Evolutionary conservation across 2,888 invertebrate genomes (phyloP).

Genomic region (Micoletzkya japonica): DNA sequence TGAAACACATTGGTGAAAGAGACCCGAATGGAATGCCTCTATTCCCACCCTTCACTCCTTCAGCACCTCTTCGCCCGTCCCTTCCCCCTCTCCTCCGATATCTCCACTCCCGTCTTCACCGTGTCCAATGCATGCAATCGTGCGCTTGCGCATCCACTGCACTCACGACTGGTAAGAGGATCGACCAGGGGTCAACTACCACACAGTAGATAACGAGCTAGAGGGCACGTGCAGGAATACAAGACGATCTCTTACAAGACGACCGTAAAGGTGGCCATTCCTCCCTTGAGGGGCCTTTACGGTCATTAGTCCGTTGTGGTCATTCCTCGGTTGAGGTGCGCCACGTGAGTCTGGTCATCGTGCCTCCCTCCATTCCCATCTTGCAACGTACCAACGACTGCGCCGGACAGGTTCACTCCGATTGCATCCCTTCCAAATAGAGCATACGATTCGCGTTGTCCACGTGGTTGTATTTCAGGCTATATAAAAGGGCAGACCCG

Average conservation of each 20-base stretch:
- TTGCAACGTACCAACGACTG: constrained; percentile 4
- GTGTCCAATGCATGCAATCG: constrained; percentile 6
- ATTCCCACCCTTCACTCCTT: background rate
- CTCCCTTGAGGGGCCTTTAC: no score
- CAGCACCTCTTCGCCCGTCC: constrained; percentile 7
- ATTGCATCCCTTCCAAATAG: background rate
- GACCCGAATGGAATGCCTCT: background rate
- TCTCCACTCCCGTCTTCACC: constrained; percentile 1
- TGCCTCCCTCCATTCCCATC: constrained; percentile 25
- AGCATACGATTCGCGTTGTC: no score
- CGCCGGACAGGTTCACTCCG: background rate
- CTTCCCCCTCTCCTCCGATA: background rate
- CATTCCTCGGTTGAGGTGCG: constrained; percentile 10
- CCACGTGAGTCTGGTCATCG: constrained; percentile 19
- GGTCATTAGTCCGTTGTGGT: no score
- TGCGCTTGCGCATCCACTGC: constrained; percentile 18
- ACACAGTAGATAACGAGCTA: background rate
- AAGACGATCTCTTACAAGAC: no score
- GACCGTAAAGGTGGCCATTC: no score
- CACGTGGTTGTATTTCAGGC: no score
- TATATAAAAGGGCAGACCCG: no score
- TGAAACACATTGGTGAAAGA: no score
- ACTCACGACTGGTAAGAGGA: constrained; percentile 10
- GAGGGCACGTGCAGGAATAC: background rate
- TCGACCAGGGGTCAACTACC: background rate